Conservation (phyloP, 2,113 vertebrate species). For the Ahaetulla prasina region DNA sequence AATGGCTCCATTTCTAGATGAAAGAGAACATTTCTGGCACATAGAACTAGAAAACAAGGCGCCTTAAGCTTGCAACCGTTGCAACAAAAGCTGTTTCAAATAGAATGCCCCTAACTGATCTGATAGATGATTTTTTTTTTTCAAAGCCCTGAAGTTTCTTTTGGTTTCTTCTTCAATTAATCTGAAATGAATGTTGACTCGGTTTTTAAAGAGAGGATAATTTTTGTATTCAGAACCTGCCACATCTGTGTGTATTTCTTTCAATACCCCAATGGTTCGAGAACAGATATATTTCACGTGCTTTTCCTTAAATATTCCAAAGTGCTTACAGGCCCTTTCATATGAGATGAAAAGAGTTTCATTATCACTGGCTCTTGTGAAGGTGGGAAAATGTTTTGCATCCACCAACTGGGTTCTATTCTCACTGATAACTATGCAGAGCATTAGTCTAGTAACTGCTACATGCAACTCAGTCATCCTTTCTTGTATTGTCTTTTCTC, state of each 20-base stretch:
- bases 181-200: neutral
- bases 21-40: neutral
- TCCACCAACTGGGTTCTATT: neutral
- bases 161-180: neutral
- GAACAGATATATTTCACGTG: neutral
- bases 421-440: neutral
- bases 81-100: neutral
- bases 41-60: neutral
- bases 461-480: neutral
- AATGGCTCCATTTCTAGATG: neutral
- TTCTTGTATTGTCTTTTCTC: neutral
- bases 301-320: neutral
- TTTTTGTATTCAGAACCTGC: neutral
- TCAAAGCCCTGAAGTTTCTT: neutral
- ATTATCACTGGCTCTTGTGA: neutral
- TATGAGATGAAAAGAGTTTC: neutral
- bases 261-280: neutral
- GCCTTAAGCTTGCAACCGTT: neutral
- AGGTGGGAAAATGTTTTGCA: neutral
- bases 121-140: neutral
- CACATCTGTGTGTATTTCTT: neutral
- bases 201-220: neutral
- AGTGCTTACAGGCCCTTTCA: neutral
- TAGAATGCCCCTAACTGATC: neutral
- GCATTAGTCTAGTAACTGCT: neutral